Evolutionary conservation across 2,797 vertebrate genomes (phyloP).

Genomic region (Sciurus vulgaris): DNA sequence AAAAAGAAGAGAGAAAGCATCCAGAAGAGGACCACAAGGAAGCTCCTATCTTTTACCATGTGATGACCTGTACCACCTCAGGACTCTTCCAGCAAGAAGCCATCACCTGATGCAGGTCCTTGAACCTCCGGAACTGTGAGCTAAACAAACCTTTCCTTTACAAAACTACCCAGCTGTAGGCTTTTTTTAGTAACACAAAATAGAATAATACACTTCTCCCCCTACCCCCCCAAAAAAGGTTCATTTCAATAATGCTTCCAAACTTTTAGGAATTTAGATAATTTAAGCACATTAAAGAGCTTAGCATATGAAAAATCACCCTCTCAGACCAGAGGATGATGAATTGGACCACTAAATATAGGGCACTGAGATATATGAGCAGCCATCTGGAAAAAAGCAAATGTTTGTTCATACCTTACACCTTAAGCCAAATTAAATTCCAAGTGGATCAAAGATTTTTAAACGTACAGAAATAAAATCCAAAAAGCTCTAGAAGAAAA

Average conservation of each 20-base stretch:
- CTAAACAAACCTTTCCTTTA: too few relatives aligned
- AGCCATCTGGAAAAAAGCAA: background rate
- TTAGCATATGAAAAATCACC: background rate
- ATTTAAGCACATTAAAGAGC: background rate
- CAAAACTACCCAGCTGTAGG: too few relatives aligned
- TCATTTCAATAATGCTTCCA: background rate
- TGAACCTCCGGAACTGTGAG: background rate
- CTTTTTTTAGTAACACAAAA: background rate
- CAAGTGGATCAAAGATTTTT: background rate
- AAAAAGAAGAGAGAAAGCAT: background rate
- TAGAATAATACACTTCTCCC: background rate
- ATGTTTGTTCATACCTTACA: background rate
- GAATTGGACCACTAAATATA: background rate
- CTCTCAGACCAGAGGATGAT: background rate
- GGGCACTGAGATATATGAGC: background rate
- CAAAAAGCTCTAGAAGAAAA: constrained; percentile 9
- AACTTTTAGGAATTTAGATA: constrained; percentile 14
- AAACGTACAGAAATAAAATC: background rate
- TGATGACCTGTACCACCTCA: too few relatives aligned
- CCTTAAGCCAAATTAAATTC: constrained; percentile 41
- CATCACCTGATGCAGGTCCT: background rate
- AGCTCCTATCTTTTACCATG: too few relatives aligned
- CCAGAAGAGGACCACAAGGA: background rate
- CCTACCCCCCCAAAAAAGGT: background rate
- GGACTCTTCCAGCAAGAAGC: too few relatives aligned